Evolutionary conservation across 1,140 invertebrate genomes (phyloP).

Genomic region (Drosophila ogumai): DNA sequence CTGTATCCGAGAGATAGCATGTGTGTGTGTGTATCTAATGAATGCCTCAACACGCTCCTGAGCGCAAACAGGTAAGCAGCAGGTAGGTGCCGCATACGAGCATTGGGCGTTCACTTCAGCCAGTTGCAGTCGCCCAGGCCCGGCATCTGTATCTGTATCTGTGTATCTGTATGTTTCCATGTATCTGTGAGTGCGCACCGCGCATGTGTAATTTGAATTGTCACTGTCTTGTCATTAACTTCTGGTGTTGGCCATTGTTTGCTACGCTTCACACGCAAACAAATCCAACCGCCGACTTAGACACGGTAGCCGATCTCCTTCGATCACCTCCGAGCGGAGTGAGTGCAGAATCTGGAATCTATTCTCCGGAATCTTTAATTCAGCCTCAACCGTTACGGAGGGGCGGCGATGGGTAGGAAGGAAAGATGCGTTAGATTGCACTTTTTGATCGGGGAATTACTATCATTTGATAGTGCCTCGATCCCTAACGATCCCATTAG

Average conservation of each 20-base stretch:
- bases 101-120: constrained; percentile 76
- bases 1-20: constrained; percentile 6
- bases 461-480: constrained; percentile 25
- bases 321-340: constrained; percentile 8
- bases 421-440: constrained; percentile 30
- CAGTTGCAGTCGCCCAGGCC: constrained; percentile 39
- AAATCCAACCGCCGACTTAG: constrained; percentile 57
- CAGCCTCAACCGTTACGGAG: constrained; percentile 27
- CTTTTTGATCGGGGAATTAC: constrained; percentile 43
- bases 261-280: constrained; percentile 79
- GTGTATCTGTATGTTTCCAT: constrained; percentile 8
- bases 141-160: constrained; percentile 17
- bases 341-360: constrained; percentile 12
- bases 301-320: constrained; percentile 51
- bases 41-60: constrained; percentile 77
- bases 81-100: constrained; percentile 54
- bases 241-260: constrained; percentile 81
- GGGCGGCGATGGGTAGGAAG: neutral
- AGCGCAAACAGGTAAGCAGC: constrained; percentile 69
- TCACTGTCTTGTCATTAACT: constrained; percentile 84
- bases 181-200: constrained; percentile 23
- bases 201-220: constrained; percentile 78
- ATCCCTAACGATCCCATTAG: constrained; percentile 17
- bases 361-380: constrained; percentile 31
- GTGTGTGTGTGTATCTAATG: constrained; percentile 62